Conservation (phyloP, 2,797 vertebrate species). For the Tinamus major region DNA sequence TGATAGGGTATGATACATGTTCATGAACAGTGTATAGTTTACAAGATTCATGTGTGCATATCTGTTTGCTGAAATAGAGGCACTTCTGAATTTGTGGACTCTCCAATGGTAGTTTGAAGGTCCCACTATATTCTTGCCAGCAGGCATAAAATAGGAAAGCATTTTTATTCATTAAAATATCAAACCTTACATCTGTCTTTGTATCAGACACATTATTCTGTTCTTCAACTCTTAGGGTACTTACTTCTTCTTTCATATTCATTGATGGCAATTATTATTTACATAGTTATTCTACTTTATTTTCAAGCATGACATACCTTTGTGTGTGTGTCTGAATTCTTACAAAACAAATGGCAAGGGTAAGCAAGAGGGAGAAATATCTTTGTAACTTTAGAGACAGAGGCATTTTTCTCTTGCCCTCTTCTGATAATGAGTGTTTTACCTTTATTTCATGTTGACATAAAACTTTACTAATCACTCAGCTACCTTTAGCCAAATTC, state of each 20-base stretch:
- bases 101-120: background rate
- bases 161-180: background rate
- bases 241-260: background rate
- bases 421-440: background rate
- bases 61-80: background rate
- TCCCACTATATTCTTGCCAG: background rate
- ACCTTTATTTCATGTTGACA: background rate
- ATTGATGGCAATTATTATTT: background rate
- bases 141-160: background rate
- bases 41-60: background rate
- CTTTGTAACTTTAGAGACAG: background rate
- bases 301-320: background rate
- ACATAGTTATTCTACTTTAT: background rate
- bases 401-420: background rate
- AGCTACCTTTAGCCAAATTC: background rate
- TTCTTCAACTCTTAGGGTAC: background rate
- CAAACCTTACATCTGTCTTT: background rate
- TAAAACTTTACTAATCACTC: background rate
- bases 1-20: background rate
- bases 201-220: background rate
- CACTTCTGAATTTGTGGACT: background rate
- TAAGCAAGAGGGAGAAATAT: background rate
- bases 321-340: background rate
- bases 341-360: background rate
- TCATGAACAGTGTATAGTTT: background rate